Evolutionary conservation across 2,888 invertebrate species (phyloP).

Genomic region (Apamea crenata): DNA sequence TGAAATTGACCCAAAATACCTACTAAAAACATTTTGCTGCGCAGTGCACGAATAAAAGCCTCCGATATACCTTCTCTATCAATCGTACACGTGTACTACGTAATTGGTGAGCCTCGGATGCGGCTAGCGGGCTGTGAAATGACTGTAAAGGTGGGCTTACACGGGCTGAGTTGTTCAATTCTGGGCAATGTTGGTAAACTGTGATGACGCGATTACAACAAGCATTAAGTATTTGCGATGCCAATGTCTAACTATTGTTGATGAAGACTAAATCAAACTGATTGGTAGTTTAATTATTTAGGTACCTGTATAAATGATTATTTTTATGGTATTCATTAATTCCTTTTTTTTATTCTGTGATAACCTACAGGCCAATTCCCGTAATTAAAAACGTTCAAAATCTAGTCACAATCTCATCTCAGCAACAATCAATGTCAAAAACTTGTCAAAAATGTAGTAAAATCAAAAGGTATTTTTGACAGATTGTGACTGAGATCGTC

Average conservation of each 20-base stretch:
- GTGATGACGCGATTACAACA: not conserved
- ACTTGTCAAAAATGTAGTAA: too few species aligned
- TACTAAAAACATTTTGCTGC: not conserved
- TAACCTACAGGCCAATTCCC: not conserved
- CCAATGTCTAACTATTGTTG: not conserved
- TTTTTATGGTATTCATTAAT: not conserved
- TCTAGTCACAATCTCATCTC: too few species aligned
- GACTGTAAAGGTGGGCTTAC: constrained; percentile 8
- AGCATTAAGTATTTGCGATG: not conserved
- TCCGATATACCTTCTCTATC: constrained; percentile 2
- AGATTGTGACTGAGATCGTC: too few species aligned
- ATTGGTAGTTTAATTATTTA: not conserved
- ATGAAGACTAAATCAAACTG: not conserved
- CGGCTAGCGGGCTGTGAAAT: constrained; percentile 43
- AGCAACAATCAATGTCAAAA: too few species aligned
- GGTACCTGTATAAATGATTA: not conserved
- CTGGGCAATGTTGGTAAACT: not conserved
- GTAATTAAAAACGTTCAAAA: too few species aligned
- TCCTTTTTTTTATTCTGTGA: not conserved
- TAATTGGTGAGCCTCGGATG: constrained; percentile 8
- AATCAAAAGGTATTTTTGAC: too few species aligned
- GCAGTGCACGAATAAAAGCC: constrained; percentile 1
- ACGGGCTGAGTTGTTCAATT: not conserved
- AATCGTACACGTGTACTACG: not conserved
- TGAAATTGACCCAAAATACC: not conserved